Percentiles rank a stretch among this genome's conserved stretches.
phyloP scores from a whole-genome alignment of 2,113 vertebrate genomes.

The Siniperca chuatsi region DNA sequence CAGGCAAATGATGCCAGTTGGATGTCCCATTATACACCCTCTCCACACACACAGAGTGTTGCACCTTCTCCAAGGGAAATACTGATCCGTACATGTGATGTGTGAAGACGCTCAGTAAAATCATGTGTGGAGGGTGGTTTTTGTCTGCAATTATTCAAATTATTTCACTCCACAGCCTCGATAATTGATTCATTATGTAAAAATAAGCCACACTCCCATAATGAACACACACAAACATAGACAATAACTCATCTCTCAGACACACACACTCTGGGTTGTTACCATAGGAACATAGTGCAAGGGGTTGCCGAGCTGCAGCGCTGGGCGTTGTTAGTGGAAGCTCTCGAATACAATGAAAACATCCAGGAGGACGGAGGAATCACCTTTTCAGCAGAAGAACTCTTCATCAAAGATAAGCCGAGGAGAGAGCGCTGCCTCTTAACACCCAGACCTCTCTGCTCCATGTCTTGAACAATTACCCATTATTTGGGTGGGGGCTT shows the following conservation, averaged over 20 bases:
- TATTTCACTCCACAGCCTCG: slow-evolving; percentile 33
- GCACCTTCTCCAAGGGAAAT: slow-evolving; percentile 4
- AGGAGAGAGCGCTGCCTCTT: slow-evolving; percentile 20
- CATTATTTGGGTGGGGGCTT: slow-evolving; percentile 22
- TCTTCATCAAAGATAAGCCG: slow-evolving; percentile 40
- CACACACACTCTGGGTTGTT: slow-evolving; percentile 54
- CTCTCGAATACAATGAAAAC: slow-evolving; percentile 62
- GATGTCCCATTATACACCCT: slow-evolving; percentile 50
- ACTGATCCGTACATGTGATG: slow-evolving; percentile 19
- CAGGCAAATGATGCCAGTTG: slow-evolving; percentile 66
- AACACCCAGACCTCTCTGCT: slow-evolving; percentile 34
- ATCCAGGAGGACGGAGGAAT: slow-evolving; percentile 53
- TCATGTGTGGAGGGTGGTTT: not conserved
- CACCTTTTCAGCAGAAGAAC: slow-evolving; percentile 34
- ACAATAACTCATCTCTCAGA: slow-evolving; percentile 55
- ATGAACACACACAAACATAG: slow-evolving; percentile 57
- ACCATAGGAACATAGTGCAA: slow-evolving; percentile 74
- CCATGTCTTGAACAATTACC: slow-evolving; percentile 23
- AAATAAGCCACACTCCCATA: slow-evolving; percentile 48
- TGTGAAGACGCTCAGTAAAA: slow-evolving; percentile 17
- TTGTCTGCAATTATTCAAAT: slow-evolving; percentile 57
- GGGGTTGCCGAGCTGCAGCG: slow-evolving; percentile 57
- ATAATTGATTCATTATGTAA: slow-evolving; percentile 77
- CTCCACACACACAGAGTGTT: slow-evolving; percentile 11
- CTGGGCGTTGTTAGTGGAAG: slow-evolving; percentile 43